Base-by-base conservation (phyloP, 2,888 invertebrate genomes). In the Lypha dubia region DNA sequence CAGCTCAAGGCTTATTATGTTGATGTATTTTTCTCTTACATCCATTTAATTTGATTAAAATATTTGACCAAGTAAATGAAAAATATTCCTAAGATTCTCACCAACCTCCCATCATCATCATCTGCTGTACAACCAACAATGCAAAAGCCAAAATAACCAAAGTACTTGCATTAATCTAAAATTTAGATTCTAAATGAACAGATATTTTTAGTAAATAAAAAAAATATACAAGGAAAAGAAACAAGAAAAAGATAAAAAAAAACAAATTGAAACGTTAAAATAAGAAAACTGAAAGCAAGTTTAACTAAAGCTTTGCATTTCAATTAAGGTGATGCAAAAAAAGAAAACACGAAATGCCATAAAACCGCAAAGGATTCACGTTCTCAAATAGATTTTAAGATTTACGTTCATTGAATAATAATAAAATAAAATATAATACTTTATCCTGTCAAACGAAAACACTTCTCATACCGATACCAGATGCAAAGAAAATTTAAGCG, bases 291-390 rank as follows among this genome's bases (percentile, higher is more conserved):
- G 46, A 46, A 49, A 73, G 1, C 28, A 73, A 77, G 41, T 71
- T 53, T 68, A 75, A 74, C 67, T 49, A 60, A 60, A 80, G 80
- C 80, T 84, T 84, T 84, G 80, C 84, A 80, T 84, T 80, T 84
- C 80, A 84, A 84, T 84, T 84, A 80, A 71, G 80, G 75, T 71
- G 73, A 60, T 80, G 62, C 38, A 60, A 70, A 51, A 79, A 41
- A 62, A 58, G 17, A 62, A 63, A 51, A 71, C 28, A 70, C 9
- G 44, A 38, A 79, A 76, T 62, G 60, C 68, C 77, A 77, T 80
- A 73, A 84, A 80, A 77, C 84, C 84, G 76, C 84, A 84, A 84
- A 80, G 56, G 80, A 80, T 80, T 74, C 84, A 77, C 71, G 75
- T 75, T 75, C 24, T 56, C 22, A 62, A 67, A 79, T 67, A 73